These are phyloP conservation scores for Pangasius larnaudii DNA, from an alignment of 2,797 vertebrate genomes.

Conservation along the genomic window DNA sequence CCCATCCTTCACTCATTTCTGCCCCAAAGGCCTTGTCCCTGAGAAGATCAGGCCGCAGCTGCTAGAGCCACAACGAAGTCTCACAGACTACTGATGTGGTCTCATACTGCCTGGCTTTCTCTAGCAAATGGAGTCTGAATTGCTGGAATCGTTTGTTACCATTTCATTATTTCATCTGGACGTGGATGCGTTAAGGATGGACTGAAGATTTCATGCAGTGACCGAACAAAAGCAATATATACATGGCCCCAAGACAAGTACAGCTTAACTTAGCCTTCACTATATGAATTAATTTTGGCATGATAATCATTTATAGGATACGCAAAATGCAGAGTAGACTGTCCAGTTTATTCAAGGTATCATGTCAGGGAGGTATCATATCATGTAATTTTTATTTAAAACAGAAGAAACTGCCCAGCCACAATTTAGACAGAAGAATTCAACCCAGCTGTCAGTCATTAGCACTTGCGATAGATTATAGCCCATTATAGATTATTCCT, in stretches of 20 bases:
- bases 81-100: neutral
- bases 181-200: neutral
- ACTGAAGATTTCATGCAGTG: slow-evolving; percentile 13
- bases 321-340: slow-evolving; percentile 28
- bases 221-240: slow-evolving; percentile 5
- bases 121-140: slow-evolving; percentile 18
- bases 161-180: slow-evolving; percentile 25
- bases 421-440: slow-evolving; percentile 21
- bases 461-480: neutral
- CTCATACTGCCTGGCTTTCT: neutral
- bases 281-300: slow-evolving; percentile 33
- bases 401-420: neutral
- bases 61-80: slow-evolving; percentile 14
- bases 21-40: slow-evolving; percentile 1
- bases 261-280: slow-evolving; percentile 10
- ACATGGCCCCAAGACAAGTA: neutral
- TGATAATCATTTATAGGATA: slow-evolving; percentile 25
- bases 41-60: slow-evolving; percentile 1
- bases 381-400: neutral
- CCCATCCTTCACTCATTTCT: slow-evolving; percentile 25
- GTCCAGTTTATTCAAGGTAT: slow-evolving; percentile 6
- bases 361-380: neutral
- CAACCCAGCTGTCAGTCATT: slow-evolving; percentile 22
- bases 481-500: neutral
- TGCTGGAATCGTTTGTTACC: neutral